Evolutionary conservation across 2,888 invertebrate genomes (phyloP), one percentile per base, ranked within the genome.

Genomic region (Heteromyza rotundicornis): DNA sequence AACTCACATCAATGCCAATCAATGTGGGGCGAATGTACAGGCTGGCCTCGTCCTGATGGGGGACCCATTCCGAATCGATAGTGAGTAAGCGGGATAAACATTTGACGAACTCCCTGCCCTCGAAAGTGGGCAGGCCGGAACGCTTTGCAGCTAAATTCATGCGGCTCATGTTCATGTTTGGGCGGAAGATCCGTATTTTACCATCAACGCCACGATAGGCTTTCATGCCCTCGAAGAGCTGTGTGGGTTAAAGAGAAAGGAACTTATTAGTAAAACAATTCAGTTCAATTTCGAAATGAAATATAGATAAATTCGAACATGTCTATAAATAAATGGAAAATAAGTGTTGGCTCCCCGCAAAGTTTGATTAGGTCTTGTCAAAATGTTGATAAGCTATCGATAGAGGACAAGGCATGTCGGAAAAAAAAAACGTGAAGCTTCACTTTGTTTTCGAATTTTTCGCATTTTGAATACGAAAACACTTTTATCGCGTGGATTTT

Each of bases 191-290:
- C 70, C 98, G 87, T 70, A 99, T 93, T 84, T 90, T 91, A 61
- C 92, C 94, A 84, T 99, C 98, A 12, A 89, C 87, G 8, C 98
- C 96, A 71, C 96, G 88, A 84, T 94, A 99, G 0, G 97, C 98
- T 85, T 99, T 99, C 89, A 98, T 89, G 58, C 99, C 99, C 87
- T 99, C 99, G 81, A 99, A 99, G 67, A 98, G 86, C 96, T 98
- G 84, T 23, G 73, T 70, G 56, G 60, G 64, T n/a, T n/a, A 50
- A 1, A 22, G 14, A 22, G 14, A 50, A 2, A 22, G 20, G 2
- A 27, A 57, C n/a, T n/a, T n/a, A n/a, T n/a, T n/a, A n/a, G n/a
- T n/a, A n/a, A n/a, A n/a, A n/a, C n/a, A n/a, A n/a, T 32, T 32
- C 12, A 8, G 32, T 32, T 32, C 12, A 32, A 8, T 8, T 32